phyloP scores from a whole-genome alignment of 2,113 vertebrate genomes.

The Candoia aspera region DNA sequence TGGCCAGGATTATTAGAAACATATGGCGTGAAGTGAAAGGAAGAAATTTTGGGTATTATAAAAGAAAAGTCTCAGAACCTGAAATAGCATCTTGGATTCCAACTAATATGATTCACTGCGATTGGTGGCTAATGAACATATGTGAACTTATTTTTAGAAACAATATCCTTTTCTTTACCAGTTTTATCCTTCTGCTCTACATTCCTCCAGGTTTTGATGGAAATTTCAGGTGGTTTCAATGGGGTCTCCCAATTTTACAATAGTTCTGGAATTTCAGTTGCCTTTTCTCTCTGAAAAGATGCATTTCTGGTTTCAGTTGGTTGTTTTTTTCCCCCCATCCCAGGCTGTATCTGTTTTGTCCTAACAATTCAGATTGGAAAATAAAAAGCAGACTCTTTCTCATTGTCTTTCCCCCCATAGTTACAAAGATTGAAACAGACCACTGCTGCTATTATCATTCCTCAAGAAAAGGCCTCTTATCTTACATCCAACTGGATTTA shows the following conservation, averaged over 20 bases:
- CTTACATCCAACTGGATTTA: constrained; percentile 34
- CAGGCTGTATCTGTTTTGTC: neutral
- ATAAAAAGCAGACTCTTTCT: neutral
- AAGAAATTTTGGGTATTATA: neutral
- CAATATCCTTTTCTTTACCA: neutral
- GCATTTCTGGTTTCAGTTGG: rapidly evolving
- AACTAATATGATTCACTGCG: neutral
- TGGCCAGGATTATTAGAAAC: too few relatives aligned
- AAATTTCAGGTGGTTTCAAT: neutral
- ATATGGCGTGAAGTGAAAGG: neutral
- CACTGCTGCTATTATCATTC: neutral
- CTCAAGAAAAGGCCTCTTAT: constrained; percentile 31
- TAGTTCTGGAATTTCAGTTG: neutral
- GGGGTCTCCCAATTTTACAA: rapidly evolving
- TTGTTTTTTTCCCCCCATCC: neutral
- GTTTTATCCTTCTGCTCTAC: neutral
- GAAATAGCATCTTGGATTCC: neutral
- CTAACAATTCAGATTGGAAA: neutral
- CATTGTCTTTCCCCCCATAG: neutral
- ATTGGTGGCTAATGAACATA: neutral
- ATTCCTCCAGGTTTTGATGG: neutral
- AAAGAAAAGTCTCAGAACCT: neutral
- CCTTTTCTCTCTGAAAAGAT: neutral
- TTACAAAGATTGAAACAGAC: neutral
- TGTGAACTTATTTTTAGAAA: neutral